Evolutionary conservation across 2,888 invertebrate species (phyloP).

Genomic region (Eulithis prunata): DNA sequence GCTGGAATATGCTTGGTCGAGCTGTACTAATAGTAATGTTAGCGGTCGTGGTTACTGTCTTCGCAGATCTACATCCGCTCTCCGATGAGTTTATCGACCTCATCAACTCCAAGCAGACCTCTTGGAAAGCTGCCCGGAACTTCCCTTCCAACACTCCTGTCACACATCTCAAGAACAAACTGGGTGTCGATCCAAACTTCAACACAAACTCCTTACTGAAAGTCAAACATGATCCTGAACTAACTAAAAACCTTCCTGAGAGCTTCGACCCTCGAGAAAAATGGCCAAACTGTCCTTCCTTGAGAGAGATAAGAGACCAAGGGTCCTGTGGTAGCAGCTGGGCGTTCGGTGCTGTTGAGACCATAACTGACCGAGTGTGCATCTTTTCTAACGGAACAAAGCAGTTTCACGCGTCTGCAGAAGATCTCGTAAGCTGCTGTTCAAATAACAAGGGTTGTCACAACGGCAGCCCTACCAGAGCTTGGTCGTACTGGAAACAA

Average conservation of each 20-base stretch:
- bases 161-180: constrained; percentile 30
- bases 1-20: background rate
- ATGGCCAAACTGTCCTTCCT: constrained; percentile 94
- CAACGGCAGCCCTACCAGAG: constrained; percentile 91
- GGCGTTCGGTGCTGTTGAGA: constrained; percentile 96
- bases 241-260: constrained; percentile 85
- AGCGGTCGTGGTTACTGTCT: background rate
- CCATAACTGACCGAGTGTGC: constrained; percentile 95
- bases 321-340: constrained; percentile 97
- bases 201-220: constrained; percentile 59
- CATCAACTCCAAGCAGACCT: constrained; percentile 85
- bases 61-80: constrained; percentile 62
- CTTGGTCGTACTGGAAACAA: constrained; percentile 94
- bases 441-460: constrained; percentile 89
- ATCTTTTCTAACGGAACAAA: constrained; percentile 89
- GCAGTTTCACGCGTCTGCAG: constrained; percentile 91
- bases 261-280: constrained; percentile 91
- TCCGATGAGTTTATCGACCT: constrained; percentile 88
- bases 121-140: constrained; percentile 91
- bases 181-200: constrained; percentile 48
- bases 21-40: background rate
- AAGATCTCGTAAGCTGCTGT: constrained; percentile 93
- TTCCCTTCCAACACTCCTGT: constrained; percentile 83
- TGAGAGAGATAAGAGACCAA: constrained; percentile 92
- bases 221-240: constrained; percentile 59